Evolutionary conservation across 1,140 invertebrate genomes (phyloP).

Genomic region (Tetragnatha versicolor): DNA sequence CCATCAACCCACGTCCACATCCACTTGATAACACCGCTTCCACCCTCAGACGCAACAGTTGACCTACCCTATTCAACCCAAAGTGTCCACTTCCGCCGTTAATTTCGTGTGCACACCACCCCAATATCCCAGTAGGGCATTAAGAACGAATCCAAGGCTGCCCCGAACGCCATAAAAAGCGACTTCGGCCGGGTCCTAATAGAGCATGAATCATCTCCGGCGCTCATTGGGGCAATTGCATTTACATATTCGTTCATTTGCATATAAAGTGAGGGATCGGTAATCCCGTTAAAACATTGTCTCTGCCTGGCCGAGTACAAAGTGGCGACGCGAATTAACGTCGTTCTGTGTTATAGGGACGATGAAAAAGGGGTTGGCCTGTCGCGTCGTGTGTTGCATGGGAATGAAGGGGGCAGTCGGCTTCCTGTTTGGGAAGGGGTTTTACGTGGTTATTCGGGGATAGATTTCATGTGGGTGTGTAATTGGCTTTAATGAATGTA

Average conservation of each 20-base stretch:
- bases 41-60: too few relatives aligned
- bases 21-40: too few relatives aligned
- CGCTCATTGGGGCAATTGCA: background rate
- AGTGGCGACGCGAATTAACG: constrained; percentile 14
- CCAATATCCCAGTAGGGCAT: too few relatives aligned
- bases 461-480: too few relatives aligned
- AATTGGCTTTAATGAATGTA: too few relatives aligned
- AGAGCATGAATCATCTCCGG: constrained; percentile 20
- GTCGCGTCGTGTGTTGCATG: background rate
- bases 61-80: too few relatives aligned
- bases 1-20: background rate
- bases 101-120: too few relatives aligned
- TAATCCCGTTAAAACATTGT: constrained; percentile 38
- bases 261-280: constrained; percentile 21
- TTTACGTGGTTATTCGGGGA: too few relatives aligned
- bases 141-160: too few relatives aligned
- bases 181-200: background rate
- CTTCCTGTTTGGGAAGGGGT: background rate
- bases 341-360: constrained; percentile 16
- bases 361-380: too few relatives aligned
- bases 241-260: constrained; percentile 37
- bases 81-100: too few relatives aligned
- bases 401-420: background rate
- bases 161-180: constrained; percentile 23
- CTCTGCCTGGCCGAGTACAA: background rate